Evolutionary conservation across 1,140 invertebrate genomes (phyloP), one percentile per base, ranked within the genome.

Genomic region (Pinna nobilis): DNA sequence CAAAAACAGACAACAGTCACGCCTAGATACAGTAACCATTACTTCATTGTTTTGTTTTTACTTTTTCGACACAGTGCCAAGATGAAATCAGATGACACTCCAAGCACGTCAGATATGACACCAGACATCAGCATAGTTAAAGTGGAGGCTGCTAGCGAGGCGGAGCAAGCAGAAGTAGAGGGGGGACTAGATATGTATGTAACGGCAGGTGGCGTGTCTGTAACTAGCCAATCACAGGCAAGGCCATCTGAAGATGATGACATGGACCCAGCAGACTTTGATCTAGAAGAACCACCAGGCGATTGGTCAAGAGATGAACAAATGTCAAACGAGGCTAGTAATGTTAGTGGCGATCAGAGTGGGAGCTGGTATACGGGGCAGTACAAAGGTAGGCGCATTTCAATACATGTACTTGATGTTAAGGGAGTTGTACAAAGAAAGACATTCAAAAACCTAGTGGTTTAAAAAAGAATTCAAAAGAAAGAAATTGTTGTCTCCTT

Each of bases 71-170:
- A 20, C 35, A 61, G 57, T 15, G 37, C 30, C 15, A 61, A 61
- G 39, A 39, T 33, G 33, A 35, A 61, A 61, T 3, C 20, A n/a
- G 57, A 30, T n/a, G 57, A 61, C 25, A 35, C 57, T 23, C 32
- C 37, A 39, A 61, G 57, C 25, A 61, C 57, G 18, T 32, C 57
- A 2, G 57, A 61, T 35, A n/a, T 61, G 13, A 61, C 57, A 39
- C 66, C 66, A 57, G 66, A 69, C 9, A 32, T 69, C 15, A 57
- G 51, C 44, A 69, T 69, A 20, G 66, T 69, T 3, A 69, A 69
- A 30, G 53, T 69, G 47, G 66, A 69, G 39, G 37, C 66, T 1
- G 37, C 39, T 9, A 57, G 35, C 13, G 51, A 57, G 9, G 33
- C 20, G 3, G 35, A 61, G 25, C 9, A 9, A 11, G 39, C 39